These are phyloP conservation scores for Anser cygnoides DNA, from an alignment of 2,113 vertebrate genomes.

Conservation along the genomic window DNA sequence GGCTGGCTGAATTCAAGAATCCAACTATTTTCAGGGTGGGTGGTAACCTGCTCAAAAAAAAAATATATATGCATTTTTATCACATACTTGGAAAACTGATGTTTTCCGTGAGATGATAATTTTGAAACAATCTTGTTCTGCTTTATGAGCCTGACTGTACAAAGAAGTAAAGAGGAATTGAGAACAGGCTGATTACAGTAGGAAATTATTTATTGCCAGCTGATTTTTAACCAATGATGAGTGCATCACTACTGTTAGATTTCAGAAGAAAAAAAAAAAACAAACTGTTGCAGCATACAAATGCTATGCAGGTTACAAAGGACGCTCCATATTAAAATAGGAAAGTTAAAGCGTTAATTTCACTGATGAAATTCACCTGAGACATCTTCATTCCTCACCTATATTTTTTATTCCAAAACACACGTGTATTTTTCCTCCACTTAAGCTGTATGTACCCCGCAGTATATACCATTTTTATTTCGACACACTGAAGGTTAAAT, in stretches of 20 bases:
- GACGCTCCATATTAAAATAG: background rate
- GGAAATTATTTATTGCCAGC: constrained; percentile 27
- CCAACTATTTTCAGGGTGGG: background rate
- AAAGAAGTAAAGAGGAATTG: background rate
- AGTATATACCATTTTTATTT: background rate
- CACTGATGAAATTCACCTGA: background rate
- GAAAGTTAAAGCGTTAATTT: background rate
- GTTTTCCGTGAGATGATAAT: background rate
- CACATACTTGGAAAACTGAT: background rate
- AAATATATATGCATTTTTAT: background rate
- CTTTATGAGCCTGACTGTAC: background rate
- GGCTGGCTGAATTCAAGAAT: background rate
- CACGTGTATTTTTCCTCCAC: background rate
- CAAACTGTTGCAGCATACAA: background rate
- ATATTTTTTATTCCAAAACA: background rate
- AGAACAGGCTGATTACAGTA: constrained; percentile 31
- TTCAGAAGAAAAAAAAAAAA: background rate
- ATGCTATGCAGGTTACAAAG: background rate
- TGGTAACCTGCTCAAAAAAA: background rate
- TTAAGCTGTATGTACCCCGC: background rate
- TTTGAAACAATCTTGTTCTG: background rate
- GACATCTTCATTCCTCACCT: background rate
- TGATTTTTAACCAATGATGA: background rate
- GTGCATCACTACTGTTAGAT: background rate
- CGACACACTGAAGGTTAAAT: background rate